Evolutionary conservation across 2,888 invertebrate genomes (phyloP).

Genomic region (Cartodere bifasciata): DNA sequence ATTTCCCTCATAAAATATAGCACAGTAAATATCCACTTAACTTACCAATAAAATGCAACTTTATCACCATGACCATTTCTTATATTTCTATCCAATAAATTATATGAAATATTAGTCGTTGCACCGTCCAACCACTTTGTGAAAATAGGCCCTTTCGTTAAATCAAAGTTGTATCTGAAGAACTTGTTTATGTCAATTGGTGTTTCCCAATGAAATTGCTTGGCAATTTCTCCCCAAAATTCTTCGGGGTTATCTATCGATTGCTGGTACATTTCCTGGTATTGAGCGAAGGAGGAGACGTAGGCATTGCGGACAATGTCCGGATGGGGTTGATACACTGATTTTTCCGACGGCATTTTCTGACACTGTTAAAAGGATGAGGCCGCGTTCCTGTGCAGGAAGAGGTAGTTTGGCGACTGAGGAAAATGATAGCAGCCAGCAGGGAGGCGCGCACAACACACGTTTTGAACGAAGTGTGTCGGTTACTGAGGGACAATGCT

Average conservation of each 20-base stretch:
- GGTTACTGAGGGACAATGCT: too few species aligned
- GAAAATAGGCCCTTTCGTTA: constrained; percentile 75
- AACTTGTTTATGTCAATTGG: constrained; percentile 62
- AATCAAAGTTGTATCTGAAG: constrained; percentile 83
- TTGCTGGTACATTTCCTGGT: constrained; percentile 68
- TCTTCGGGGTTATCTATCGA: constrained; percentile 79
- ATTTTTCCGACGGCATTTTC: constrained; percentile 43
- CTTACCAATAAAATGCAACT: constrained; percentile 92
- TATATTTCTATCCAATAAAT: constrained; percentile 85
- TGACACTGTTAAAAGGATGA: too few species aligned
- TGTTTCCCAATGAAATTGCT: constrained; percentile 87
- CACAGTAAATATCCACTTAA: too few species aligned
- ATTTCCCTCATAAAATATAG: too few species aligned
- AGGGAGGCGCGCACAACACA: too few species aligned
- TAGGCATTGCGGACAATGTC: constrained; percentile 45
- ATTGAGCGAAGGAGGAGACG: constrained; percentile 60
- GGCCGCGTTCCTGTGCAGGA: too few species aligned
- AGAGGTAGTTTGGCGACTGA: too few species aligned
- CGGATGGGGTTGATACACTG: constrained; percentile 45
- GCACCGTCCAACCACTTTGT: constrained; percentile 94
- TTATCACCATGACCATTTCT: constrained; percentile 80
- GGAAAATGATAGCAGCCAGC: too few species aligned
- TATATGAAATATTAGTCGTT: constrained; percentile 91
- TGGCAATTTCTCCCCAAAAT: constrained; percentile 91
- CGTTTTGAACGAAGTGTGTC: too few species aligned